Evolutionary conservation across 2,113 vertebrate species (phyloP), one percentile per base, ranked within the genome.

Genomic region (Cyprinodon variegatus): DNA sequence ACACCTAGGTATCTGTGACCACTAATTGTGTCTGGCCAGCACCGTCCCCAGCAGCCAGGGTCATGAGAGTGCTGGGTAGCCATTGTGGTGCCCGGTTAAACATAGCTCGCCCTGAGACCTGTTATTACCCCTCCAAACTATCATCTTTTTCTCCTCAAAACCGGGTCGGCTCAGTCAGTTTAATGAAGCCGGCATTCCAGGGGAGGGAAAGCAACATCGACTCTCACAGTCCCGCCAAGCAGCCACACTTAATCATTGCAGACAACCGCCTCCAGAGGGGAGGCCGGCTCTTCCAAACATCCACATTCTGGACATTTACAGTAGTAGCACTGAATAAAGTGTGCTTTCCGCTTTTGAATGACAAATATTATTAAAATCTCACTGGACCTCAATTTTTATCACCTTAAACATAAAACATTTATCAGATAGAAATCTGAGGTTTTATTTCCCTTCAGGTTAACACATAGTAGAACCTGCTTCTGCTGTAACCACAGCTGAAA

Each of bases 61-160:
- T 92, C 89, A 91, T 83, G 85, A 72, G 84, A 88, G 89, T 61
- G 82, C 86, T 82, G 89, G 91, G 84, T 86, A 90, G 90, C 89
- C 90, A 80, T 80, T 90, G 92, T 66, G 93, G 93, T 87, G 74
- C 74, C 85, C 87, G 84, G 80, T 88, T 93, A 93, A 94, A 93
- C 93, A 93, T 88, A 89, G 92, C 89, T 91, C 91, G 76, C 73
- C 85, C 90, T 73, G 72, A 77, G 90, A 92, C 92, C 96, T 96
- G 94, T 96, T 95, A 96, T 97, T 96, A 96, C 93, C 89, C 94
- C 88, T 93, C 93, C 94, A 91, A 94, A 95, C 95, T 93, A 95
- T 94, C 92, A 92, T 95, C 94, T 95, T 93, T 93, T 89, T 83
- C 77, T 87, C 74, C 83, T 85, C 83, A 79, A 79, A 95, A 92